phyloP scores from a whole-genome alignment of 2,888 invertebrate species.

The Myopa tessellatipennis region DNA sequence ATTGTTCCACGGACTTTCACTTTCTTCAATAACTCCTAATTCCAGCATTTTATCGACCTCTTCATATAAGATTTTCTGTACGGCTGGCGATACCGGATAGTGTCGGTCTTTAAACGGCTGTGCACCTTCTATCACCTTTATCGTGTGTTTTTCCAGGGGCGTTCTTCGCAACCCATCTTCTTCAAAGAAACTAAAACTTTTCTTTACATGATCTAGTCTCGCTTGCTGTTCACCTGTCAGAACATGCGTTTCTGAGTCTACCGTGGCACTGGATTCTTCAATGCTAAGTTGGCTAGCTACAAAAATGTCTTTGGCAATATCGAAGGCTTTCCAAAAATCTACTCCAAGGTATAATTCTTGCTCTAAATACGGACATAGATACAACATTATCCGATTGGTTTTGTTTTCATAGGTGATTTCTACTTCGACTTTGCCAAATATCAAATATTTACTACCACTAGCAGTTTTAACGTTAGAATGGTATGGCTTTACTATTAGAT shows the following conservation, averaged over 20 bases:
- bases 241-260: constrained; percentile 22
- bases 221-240: not conserved
- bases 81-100: constrained; percentile 27
- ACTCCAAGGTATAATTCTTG: constrained; percentile 22
- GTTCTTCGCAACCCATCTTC: constrained; percentile 16
- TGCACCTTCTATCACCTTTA: constrained; percentile 14
- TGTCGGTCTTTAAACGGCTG: constrained; percentile 23
- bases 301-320: constrained; percentile 8
- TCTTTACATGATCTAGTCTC: no score
- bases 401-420: not conserved
- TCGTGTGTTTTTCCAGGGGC: constrained; percentile 15
- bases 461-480: constrained; percentile 10
- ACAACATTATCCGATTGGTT: not conserved
- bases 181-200: constrained; percentile 13
- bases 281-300: no score
- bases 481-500: not conserved
- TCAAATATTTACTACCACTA: not conserved
- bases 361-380: not conserved
- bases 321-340: constrained; percentile 28
- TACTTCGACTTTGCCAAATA: not conserved
- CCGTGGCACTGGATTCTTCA: no score
- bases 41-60: constrained; percentile 31
- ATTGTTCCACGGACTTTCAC: constrained; percentile 38
- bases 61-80: constrained; percentile 14
- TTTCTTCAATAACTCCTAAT: constrained; percentile 31